Evolutionary conservation across 35 echinoderm and acorn worm genomes (phyloP), one percentile per base, ranked within the genome.

Genomic region (Amphiura filiformis): DNA sequence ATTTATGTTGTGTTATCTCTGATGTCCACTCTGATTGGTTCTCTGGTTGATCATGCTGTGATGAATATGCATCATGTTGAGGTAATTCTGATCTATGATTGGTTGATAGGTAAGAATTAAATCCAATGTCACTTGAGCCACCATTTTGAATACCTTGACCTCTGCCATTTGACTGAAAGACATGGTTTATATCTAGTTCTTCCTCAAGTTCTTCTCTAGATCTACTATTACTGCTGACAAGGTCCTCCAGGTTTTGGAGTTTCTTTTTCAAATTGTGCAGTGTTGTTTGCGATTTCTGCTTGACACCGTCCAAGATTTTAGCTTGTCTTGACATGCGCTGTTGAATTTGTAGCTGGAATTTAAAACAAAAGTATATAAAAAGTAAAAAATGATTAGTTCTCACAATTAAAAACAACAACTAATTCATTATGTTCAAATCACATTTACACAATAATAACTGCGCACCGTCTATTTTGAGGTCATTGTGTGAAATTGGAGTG

Each of bases 171-270:
- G 44, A 20, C 7, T 20, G 44, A 20, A 7, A 11, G 44, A 11
- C 44, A 52, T 52, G 44, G 20, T 7, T 52, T 11, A 52, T 20
- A 52, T 52, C 20, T 52, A 20, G 7, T 52, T 52, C 44, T 20
- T 52, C 44, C 20, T 7, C 20, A 52, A 52, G 44, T 52, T 52
- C 44, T 11, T 7, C 20, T 20, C 44, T 20, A 52, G 44, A 20
- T 52, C 44, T 52, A 52, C 44, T 52, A 52, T 76, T 92, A 20
- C 38, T 92, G n/a, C 32, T 94, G 33, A 94, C 92, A 1, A 94
- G 77, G 11, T 89, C 92, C 39, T 94, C 92, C 22, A 94, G 61
- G 77, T 94, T 84, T 15, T 86, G 65, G 34, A 94, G 92, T 34
- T 94, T 94, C 1, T 86, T 38, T 39, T 84, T 84, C 30, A 94